phyloP scores from a whole-genome alignment of 2,113 vertebrate genomes.

The Poeciliopsis prolifica region DNA sequence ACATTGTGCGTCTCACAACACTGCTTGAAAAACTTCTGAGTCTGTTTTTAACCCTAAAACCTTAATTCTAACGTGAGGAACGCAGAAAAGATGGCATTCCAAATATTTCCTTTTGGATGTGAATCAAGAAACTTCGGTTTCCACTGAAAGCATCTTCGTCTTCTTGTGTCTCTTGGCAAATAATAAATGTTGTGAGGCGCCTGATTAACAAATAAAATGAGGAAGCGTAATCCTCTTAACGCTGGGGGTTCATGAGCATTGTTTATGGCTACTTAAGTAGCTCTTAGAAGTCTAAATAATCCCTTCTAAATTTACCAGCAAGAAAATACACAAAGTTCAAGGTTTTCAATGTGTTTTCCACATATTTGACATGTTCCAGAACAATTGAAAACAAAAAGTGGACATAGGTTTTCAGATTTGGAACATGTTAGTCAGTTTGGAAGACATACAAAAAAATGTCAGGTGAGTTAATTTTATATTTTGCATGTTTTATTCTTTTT shows the following conservation, averaged over 20 bases:
- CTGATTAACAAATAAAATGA: neutral
- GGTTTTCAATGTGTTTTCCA: neutral
- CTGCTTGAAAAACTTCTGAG: neutral
- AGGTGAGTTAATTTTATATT: too few relatives aligned
- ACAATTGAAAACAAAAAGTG: too few relatives aligned
- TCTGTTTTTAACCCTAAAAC: neutral
- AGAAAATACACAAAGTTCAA: neutral
- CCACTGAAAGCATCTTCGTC: neutral
- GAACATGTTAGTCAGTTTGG: too few relatives aligned
- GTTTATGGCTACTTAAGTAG: too few relatives aligned
- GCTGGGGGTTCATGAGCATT: too few relatives aligned
- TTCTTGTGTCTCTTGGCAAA: neutral
- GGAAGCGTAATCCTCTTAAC: neutral
- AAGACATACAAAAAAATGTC: too few relatives aligned
- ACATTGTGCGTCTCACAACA: conserved; percentile 56
- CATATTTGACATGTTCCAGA: neutral
- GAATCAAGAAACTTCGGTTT: neutral
- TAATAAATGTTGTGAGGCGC: neutral
- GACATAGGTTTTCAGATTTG: too few relatives aligned
- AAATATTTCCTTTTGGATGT: neutral
- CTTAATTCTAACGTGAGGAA: neutral
- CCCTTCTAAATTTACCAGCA: neutral
- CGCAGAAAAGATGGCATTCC: too few relatives aligned
- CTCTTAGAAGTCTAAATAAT: neutral
- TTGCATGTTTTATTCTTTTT: too few relatives aligned